Evolutionary conservation across 2,888 invertebrate genomes (phyloP), one percentile per base, ranked within the genome.

Genomic region (Aquatica leii): DNA sequence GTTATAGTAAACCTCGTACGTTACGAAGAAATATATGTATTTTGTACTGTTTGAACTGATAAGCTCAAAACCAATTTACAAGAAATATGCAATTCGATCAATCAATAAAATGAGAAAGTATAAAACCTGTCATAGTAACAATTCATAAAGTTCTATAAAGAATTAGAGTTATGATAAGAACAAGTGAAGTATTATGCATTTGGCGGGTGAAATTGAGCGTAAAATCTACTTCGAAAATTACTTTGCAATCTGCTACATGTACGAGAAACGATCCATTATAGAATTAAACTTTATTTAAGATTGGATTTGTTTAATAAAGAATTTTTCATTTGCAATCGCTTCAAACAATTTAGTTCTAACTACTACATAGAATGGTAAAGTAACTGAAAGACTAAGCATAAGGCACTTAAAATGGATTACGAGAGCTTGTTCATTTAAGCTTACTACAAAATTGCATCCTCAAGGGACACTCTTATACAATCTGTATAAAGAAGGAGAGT

Each of bases 191-290:
- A 56, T 34, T 31, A 52, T 73, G 72, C 68, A 62, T 64, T 65
- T 69, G 72, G 66, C 72, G 70, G 68, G 69, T 72, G 73, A 72
- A 74, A 74, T 74, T 70, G 73, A 67, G 70, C 74, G 68, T 55
- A 58, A 69, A 69, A 69, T 68, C 62, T 61, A 62, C 67, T 60
- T 40, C 15, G 53, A 34, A 63, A 63, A 63, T 63, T 59, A 63
- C 59, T 59, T 59, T 50, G 40, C 58, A 68, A 62, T 61, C 46
- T 57, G 48, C 50, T 41, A 56, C 57, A 46, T 65, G 49, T 18
- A 46, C 52, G 51, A 57, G 40, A 53, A 59, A 59, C 41, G 55
- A 56, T 41, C 20, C 43, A 52, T 21, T 18, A 40, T 41, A 43
- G 43, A 57, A 51, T 35, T 52, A 43, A 56, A 57, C 57, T 56